phyloP scores from a whole-genome alignment of 1,140 invertebrate genomes.

The Tetraneura akinire region DNA sequence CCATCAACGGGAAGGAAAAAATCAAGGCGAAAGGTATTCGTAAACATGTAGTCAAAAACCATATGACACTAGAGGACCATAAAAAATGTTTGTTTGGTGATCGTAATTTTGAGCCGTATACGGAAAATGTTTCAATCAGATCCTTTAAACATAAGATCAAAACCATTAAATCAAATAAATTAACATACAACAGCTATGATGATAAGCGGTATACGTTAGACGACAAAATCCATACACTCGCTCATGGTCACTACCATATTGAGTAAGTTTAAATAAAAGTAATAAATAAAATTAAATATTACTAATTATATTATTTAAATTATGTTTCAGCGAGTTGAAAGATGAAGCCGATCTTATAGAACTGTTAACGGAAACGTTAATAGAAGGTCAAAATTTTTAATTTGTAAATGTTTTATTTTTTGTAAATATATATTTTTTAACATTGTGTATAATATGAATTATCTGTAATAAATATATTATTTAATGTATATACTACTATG shows the following conservation, averaged over 20 bases:
- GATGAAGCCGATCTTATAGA: too few relatives aligned
- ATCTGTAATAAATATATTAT: too few relatives aligned
- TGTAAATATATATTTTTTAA: too few relatives aligned
- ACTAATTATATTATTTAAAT: not conserved
- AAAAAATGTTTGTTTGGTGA: not conserved
- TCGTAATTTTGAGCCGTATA: not conserved
- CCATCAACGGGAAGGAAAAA: too few relatives aligned
- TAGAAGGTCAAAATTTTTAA: too few relatives aligned
- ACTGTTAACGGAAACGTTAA: too few relatives aligned
- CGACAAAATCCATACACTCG: not conserved
- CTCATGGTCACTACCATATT: not conserved
- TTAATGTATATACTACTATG: too few relatives aligned
- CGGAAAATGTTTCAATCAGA: not conserved
- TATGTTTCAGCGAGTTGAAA: too few relatives aligned
- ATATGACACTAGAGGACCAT: not conserved
- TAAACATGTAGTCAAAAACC: not conserved
- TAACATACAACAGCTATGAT: not conserved
- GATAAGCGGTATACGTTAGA: not conserved
- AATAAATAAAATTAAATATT: not conserved
- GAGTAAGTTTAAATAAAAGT: not conserved
- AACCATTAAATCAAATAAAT: not conserved
- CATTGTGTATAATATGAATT: too few relatives aligned
- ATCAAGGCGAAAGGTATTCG: constrained; percentile 2
- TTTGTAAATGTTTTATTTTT: too few relatives aligned
- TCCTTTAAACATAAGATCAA: not conserved